Base-by-base conservation (phyloP, 2,797 vertebrate species). In the Sebastes vulpes region DNA sequence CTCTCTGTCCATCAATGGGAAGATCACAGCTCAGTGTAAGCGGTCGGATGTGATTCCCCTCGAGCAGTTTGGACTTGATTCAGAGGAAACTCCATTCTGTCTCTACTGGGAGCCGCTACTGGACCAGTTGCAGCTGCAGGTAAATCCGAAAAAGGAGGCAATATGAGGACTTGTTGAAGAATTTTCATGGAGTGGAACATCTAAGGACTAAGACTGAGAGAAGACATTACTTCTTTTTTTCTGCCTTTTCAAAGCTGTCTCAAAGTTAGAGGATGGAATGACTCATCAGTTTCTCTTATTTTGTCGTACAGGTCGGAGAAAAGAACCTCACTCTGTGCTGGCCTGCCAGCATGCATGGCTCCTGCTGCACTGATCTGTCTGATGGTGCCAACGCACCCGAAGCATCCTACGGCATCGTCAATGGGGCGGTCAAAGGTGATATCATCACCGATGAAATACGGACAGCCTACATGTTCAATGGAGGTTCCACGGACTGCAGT, bases 81-180 rank as follows among this genome's bases (percentile, higher is more conserved):
- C 9, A 4, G 6, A 0, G 2, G 32, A 81, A 1, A 94, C 25
- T 3, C 0, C 2, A 0, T 96, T 97, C 89, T 96, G 95, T 25
- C 73, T 97, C 72, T 26, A 84, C 70, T 96, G 96, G 95, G 95
- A 96, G 56, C 95, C 96, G 0, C 46, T 96, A 59, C 75, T 94
- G 82, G 96, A 96, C 86, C 88, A 52, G 74, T 25, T 96, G 57
- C 84, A 54, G 28, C 78, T 96, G 74, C 8, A 94, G 76, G 88
- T 96, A 54, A 61, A 32, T 60, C 3, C 23, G 3, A 18, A 1
- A 3, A 6, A 42, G 21, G 12, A 32, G 54, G n/a, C 31, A 23
- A 9, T 3, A 56, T 9, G 11, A 20, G 25, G n/a, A 54, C 5
- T 9, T 65, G 4, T 42, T 35, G 18, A 18, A 3, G 3, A 32